A percentile compares a stretch with the other conserved stretches of the same genome.
Evolutionary conservation across 2,113 vertebrate genomes (phyloP).

Genomic region (Psittacara wagleri): DNA sequence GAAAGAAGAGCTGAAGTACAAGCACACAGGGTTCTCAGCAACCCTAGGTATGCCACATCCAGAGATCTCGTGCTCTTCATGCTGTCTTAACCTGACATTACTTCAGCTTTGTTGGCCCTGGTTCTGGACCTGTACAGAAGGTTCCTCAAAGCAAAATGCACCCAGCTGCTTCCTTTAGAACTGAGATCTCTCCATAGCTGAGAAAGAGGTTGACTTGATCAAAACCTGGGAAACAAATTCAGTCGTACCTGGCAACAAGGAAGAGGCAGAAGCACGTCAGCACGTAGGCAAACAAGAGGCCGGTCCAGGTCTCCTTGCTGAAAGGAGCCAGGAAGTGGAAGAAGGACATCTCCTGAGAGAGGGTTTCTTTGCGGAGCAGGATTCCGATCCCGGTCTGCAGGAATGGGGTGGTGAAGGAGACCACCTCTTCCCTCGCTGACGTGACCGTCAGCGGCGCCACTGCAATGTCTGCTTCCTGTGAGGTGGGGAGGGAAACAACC

Average conservation of each 20-base stretch:
- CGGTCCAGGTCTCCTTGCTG: conserved; percentile 85
- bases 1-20: neutral
- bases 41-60: neutral
- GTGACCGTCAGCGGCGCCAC: conserved; percentile 85
- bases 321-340: conserved; percentile 85
- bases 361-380: conserved; percentile 74
- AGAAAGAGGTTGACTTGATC: neutral
- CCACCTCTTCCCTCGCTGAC: conserved; percentile 71
- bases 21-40: neutral
- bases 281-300: conserved; percentile 82
- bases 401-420: conserved; percentile 87
- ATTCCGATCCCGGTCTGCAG: conserved; percentile 88
- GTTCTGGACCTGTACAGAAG: neutral
- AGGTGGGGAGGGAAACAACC: neutral
- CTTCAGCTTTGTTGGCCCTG: neutral
- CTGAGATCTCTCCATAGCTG: neutral
- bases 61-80: neutral
- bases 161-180: neutral
- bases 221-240: neutral
- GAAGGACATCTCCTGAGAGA: conserved; percentile 60
- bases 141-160: neutral
- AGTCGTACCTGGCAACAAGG: conserved; percentile 80
- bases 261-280: conserved; percentile 84
- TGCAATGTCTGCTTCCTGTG: conserved; percentile 85
- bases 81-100: neutral